These are phyloP conservation scores for Acleris holmiana DNA, from an alignment of 2,888 invertebrate species.

Conservation along the genomic window DNA sequence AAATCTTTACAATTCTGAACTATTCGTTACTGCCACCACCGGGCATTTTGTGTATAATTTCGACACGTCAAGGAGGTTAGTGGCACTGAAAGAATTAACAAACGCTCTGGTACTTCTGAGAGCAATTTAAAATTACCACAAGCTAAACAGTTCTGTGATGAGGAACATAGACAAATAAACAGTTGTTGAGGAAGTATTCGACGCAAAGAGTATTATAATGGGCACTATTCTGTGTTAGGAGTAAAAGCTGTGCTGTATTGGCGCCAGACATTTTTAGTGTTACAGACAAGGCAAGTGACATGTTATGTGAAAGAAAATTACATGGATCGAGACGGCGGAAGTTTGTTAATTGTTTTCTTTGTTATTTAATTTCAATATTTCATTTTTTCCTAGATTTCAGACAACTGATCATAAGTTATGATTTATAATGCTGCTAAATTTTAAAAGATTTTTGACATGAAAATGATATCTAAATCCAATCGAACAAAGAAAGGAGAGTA, in stretches of 20 bases:
- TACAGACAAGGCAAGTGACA: too few species aligned
- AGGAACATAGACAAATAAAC: constrained; percentile 27
- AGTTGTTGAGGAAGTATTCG: constrained; percentile 7
- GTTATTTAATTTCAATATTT: too few species aligned
- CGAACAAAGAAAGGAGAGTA: too few species aligned
- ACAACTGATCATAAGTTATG: too few species aligned
- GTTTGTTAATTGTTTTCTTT: too few species aligned
- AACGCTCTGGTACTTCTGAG: constrained; percentile 13
- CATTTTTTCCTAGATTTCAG: too few species aligned
- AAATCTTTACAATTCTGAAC: not conserved
- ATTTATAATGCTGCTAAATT: too few species aligned
- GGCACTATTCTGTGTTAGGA: constrained; percentile 6
- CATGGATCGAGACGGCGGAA: too few species aligned
- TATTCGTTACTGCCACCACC: not conserved
- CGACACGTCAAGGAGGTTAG: too few species aligned
- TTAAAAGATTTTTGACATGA: too few species aligned
- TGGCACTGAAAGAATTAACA: constrained; percentile 4
- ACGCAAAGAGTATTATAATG: constrained; percentile 20
- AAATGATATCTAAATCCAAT: too few species aligned
- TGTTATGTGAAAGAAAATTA: not conserved
- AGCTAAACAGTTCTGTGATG: constrained; percentile 31
- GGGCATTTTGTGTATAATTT: too few species aligned
- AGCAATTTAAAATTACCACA: constrained; percentile 26
- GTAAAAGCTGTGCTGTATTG: constrained; percentile 29
- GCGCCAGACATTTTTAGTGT: constrained; percentile 20